Evolutionary conservation across 2,888 invertebrate species (phyloP), one percentile per base, ranked within the genome.

Genomic region (Drosophila colorata): DNA sequence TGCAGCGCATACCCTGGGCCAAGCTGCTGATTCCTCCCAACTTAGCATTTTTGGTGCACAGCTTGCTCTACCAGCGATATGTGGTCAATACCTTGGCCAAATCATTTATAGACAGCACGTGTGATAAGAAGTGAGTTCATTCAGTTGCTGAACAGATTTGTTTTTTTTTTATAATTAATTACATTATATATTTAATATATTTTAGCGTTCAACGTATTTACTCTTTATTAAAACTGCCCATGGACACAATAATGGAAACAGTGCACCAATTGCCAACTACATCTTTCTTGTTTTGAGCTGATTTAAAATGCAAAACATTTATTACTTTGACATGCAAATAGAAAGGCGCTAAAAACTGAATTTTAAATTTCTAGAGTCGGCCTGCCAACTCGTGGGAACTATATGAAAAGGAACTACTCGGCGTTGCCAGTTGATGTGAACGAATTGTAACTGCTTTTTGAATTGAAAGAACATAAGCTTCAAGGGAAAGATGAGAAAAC

Each of bases 11-110:
- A n/a, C 79, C 85, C 8, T 87, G 67, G 63, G 58, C 73, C 0
- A 63, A 56, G 28, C 53, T 90, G 4, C 4, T 87, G 0, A 78
- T 75, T 11, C 80, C 90, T 9, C 44, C 70, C 0, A 60, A 48
- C 18, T 11, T 84, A 55, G 80, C 59, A 0, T 80, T 77, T 43
- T 23, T 88, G 56, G 74, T 78, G 11, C 78, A 90, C 37, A 64
- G 44, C 8, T 44, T 55, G 13, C 14, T 87, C 0, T 67, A 35
- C 16, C 64, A 71, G 9, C 33, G 37, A 6, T n/a, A 68, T 1
- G 37, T 64, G 0, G 31, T 83, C 0, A 80, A 60, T 43, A 8
- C 38, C 0, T 4, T 84, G 37, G 71, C 72, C 0, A 67, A n/a
- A 8, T 38, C 57, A 7, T 80, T 87, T 38, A 71, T 83, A 5